These are phyloP conservation scores for Nematopogon swammerdamellus DNA, from an alignment of 2,888 invertebrate genomes.

Conservation along the genomic window DNA sequence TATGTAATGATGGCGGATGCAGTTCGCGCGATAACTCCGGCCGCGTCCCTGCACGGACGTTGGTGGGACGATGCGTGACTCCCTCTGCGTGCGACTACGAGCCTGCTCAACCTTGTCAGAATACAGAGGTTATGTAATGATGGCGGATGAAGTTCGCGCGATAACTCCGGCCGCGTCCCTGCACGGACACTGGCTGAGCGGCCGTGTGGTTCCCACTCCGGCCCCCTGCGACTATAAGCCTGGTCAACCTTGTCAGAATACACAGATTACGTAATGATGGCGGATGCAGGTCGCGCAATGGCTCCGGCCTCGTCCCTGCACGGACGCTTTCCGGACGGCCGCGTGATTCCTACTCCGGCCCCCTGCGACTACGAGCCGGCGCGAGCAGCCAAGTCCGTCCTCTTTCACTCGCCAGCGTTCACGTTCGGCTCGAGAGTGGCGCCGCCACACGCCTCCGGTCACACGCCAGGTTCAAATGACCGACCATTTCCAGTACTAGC, in stretches of 20 bases:
- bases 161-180: slow-evolving; percentile 74
- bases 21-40: slow-evolving; percentile 62
- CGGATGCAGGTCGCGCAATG: slow-evolving; percentile 57
- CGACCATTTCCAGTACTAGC: no score
- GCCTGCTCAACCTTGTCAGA: no score
- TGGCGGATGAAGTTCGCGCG: slow-evolving; percentile 27
- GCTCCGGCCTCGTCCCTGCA: slow-evolving; percentile 78
- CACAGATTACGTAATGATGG: no score
- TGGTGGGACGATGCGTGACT: slow-evolving; percentile 62
- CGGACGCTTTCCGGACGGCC: slow-evolving; percentile 70
- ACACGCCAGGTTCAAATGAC: slow-evolving; percentile 49
- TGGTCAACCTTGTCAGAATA: no score
- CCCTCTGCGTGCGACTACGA: slow-evolving; percentile 70
- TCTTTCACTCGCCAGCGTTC: slow-evolving; percentile 58
- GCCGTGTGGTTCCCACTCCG: slow-evolving; percentile 64
- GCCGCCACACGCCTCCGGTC: slow-evolving; percentile 37
- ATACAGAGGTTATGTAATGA: no score
- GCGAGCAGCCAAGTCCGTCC: slow-evolving; percentile 56
- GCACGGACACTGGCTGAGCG: slow-evolving; percentile 73
- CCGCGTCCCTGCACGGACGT: slow-evolving; percentile 76
- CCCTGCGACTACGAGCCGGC: slow-evolving; percentile 88
- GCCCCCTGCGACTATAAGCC: slow-evolving; percentile 78
- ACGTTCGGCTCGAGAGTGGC: slow-evolving; percentile 59
- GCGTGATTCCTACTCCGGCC: slow-evolving; percentile 70
- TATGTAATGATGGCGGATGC: no score